These are phyloP conservation scores for Aricia artaxerxes DNA, from an alignment of 2,888 invertebrate species.

Conservation along the genomic window DNA sequence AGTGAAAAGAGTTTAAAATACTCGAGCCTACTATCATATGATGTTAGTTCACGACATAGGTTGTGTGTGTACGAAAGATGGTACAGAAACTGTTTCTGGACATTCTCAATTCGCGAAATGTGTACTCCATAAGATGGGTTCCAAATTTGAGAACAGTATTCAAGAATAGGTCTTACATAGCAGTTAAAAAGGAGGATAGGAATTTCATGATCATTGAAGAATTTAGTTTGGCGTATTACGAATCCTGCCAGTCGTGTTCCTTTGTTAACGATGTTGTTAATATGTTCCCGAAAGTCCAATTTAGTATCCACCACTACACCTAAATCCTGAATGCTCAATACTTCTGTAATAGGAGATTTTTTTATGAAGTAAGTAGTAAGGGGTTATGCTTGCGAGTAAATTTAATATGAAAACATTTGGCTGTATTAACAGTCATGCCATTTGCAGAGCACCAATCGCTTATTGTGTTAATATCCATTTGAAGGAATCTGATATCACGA, in stretches of 20 bases:
- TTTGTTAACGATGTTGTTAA: neutral
- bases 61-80: neutral
- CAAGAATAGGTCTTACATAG: neutral
- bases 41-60: neutral
- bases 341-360: neutral
- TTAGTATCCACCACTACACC: conserved; percentile 24
- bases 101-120: neutral
- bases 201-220: conserved; percentile 26
- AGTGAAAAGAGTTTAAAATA: neutral
- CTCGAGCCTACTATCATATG: neutral
- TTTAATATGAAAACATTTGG: too few relatives aligned
- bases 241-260: conserved; percentile 17
- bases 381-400: too few relatives aligned
- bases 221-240: conserved; percentile 27
- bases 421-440: too few relatives aligned
- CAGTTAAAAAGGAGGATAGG: neutral
- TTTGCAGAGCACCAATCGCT: too few relatives aligned
- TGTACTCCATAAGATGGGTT: neutral
- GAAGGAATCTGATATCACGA: too few relatives aligned
- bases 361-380: too few relatives aligned
- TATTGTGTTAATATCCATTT: too few relatives aligned
- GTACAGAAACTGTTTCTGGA: neutral
- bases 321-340: neutral
- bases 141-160: too few relatives aligned
- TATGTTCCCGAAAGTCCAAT: conserved; percentile 30